Base-by-base conservation (phyloP, 2,797 vertebrate genomes). In the Poeciliopsis turneri region DNA sequence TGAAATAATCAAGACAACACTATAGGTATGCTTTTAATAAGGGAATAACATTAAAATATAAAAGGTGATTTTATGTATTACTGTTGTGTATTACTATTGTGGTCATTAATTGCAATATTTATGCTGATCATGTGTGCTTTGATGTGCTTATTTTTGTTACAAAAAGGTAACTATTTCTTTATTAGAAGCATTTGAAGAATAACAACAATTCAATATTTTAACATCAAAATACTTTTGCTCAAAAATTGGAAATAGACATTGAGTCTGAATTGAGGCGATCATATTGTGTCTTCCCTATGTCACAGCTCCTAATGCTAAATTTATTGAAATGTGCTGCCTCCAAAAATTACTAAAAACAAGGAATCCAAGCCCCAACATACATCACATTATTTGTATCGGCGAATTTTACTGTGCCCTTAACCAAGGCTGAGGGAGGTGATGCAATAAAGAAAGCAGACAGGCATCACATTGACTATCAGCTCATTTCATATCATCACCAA, bases 401-500 rank as follows among this genome's bases (percentile, higher is more conserved):
- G 70, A 66, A 36, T 81, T 77, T 78, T 73, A 64, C 77, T 81
- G 76, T 71, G 74, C 47, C 83, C 51, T 70, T 8, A 74, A 75
- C 55, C 64, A 76, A 75, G 80, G 71, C 43, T 16, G 69, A 81
- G 82, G 66, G 77, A 59, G 25, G 46, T 57, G 80, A 77, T 78
- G 80, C 74, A 86, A 82, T 75, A 68, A 81, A 84, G 78, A 72
- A 77, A 78, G 72, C 51, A 78, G 75, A 85, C 75, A 36, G 75
- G 64, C 80, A 77, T 84, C 80, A 78, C 78, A 83, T 83, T 89
- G 75, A 83, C 86, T 78, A 87, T 81, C 69, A 72, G 82, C 85
- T 86, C 80, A 88, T 89, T 89, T 91, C 74, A 83, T 51, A 84
- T 80, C 45, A 49, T 30, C 18, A 64, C 77, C 64, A 79, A 79